Evolutionary conservation across 2,888 invertebrate genomes (phyloP).

Genomic region (Lagria hirta): DNA sequence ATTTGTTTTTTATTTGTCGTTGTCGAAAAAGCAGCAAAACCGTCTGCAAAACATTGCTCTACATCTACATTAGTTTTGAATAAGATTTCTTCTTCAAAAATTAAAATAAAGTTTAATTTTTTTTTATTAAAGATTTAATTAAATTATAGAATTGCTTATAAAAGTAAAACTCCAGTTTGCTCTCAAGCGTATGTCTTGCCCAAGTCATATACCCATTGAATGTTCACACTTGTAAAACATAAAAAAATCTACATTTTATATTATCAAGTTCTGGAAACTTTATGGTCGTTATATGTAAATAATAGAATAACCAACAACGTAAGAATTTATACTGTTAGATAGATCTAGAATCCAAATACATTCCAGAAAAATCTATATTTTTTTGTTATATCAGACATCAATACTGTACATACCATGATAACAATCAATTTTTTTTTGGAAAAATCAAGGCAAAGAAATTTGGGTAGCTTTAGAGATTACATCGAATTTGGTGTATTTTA

Average conservation of each 20-base stretch:
- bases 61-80: no score
- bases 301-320: constrained; percentile 25
- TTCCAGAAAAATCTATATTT: constrained; percentile 9
- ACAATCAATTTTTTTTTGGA: no score
- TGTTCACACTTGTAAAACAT: constrained; percentile 23
- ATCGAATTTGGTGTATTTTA: constrained; percentile 25
- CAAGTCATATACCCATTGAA: constrained; percentile 15
- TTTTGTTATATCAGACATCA: constrained; percentile 4
- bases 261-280: constrained; percentile 25
- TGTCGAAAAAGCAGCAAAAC: no score
- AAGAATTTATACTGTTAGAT: constrained; percentile 11
- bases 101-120: no score
- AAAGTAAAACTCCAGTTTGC: no score
- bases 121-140: no score
- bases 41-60: no score
- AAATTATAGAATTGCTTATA: no score
- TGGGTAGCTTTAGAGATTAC: constrained; percentile 21
- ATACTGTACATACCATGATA: constrained; percentile 17
- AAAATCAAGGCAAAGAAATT: no score
- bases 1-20: no score
- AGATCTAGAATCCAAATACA: constrained; percentile 5
- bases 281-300: constrained; percentile 29
- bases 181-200: no score
- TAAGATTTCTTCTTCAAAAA: no score
- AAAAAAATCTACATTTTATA: constrained; percentile 18